phyloP scores from a whole-genome alignment of 2,113 vertebrate genomes.

The Xyliphius kryptos region DNA sequence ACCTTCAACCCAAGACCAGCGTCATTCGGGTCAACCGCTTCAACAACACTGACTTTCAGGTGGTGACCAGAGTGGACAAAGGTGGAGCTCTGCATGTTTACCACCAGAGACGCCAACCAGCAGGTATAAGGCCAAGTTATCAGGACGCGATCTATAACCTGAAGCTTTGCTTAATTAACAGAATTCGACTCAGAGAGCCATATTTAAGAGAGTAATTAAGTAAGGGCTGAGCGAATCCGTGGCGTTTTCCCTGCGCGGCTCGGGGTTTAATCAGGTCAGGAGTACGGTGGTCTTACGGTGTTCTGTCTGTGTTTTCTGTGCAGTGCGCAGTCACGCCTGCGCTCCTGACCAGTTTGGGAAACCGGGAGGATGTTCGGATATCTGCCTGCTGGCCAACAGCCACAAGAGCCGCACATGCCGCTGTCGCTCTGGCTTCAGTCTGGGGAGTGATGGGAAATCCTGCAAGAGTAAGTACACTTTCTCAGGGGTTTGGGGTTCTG shows the following conservation, averaged over 20 bases:
- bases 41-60: constrained; percentile 90
- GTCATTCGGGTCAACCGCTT: constrained; percentile 94
- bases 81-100: constrained; percentile 89
- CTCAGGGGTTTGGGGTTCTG: too few species aligned
- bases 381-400: constrained; percentile 91
- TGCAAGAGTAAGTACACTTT: constrained; percentile 81
- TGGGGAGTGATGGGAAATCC: constrained; percentile 90
- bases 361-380: constrained; percentile 88
- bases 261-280: too few species aligned
- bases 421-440: constrained; percentile 88
- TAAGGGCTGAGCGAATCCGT: too few species aligned
- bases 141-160: neutral
- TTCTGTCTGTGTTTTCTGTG: constrained; percentile 7
- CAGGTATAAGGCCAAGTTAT: constrained; percentile 61
- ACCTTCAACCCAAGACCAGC: constrained; percentile 90
- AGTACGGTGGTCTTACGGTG: too few species aligned
- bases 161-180: neutral
- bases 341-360: constrained; percentile 83
- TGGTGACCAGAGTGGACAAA: constrained; percentile 87
- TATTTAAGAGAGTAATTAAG: constrained; percentile 10
- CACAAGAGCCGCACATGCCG: constrained; percentile 92
- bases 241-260: too few species aligned
- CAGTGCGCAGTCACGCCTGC: constrained; percentile 90
- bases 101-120: constrained; percentile 89
- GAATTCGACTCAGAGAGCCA: neutral